Evolutionary conservation across 2,888 invertebrate species (phyloP).

Genomic region (Tiliacea citrago): DNA sequence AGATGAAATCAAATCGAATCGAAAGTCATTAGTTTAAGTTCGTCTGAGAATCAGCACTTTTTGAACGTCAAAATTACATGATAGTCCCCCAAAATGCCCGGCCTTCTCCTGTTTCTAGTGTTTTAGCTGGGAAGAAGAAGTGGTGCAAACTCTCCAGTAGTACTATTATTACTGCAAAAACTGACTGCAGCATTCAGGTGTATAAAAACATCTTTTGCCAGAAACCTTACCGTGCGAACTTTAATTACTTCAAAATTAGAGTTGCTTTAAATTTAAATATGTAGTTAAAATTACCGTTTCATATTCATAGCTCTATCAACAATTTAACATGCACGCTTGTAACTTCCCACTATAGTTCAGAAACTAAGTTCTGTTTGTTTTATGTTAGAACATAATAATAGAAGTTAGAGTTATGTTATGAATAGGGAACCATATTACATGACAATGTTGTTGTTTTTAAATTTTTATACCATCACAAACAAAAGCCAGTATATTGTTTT

Average conservation of each 20-base stretch:
- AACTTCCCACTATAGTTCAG: conserved; percentile 16
- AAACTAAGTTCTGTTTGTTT: conserved; percentile 23
- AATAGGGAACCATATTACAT: not conserved
- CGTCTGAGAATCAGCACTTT: too few species aligned
- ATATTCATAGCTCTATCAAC: conserved; percentile 36
- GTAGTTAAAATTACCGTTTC: conserved; percentile 26
- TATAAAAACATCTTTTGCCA: not conserved
- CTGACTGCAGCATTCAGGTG: not conserved
- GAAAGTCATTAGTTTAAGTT: too few species aligned
- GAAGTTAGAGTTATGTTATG: not conserved
- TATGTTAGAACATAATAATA: not conserved
- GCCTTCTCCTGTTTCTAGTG: not conserved
- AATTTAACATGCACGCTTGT: conserved; percentile 17
- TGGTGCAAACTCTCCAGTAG: too few species aligned
- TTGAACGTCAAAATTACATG: too few species aligned
- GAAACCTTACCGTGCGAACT: not conserved
- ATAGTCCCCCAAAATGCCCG: too few species aligned
- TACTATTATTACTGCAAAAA: not conserved
- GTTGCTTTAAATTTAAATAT: not conserved
- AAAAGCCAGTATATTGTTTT: not conserved
- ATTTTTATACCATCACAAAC: not conserved
- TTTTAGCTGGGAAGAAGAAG: too few species aligned
- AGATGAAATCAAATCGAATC: too few species aligned
- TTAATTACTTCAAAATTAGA: conserved; percentile 8
- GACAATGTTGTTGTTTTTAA: conserved; percentile 6